These are phyloP conservation scores for Cyphomyrus discorhynchus DNA, from an alignment of 2,113 vertebrate genomes.

Conservation along the genomic window DNA sequence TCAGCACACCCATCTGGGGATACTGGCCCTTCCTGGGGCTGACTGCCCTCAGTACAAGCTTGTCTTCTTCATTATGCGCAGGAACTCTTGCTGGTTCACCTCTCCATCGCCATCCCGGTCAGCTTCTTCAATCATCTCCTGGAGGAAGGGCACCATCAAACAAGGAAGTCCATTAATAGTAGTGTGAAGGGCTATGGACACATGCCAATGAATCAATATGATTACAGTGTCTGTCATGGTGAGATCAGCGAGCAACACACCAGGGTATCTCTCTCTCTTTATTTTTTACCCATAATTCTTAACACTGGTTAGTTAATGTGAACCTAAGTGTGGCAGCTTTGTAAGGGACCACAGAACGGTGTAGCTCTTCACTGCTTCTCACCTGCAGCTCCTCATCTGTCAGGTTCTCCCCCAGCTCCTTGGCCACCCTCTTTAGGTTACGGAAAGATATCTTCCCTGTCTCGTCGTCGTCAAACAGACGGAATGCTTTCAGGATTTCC, in stretches of 20 bases:
- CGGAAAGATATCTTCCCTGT: slow-evolving; percentile 90
- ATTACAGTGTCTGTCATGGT: neutral
- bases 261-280: neutral
- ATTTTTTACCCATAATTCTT: neutral
- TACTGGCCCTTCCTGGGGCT: neutral
- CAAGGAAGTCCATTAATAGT: neutral
- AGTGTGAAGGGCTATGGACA: neutral
- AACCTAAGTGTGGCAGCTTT: neutral
- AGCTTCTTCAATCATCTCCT: slow-evolving; percentile 94
- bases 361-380: neutral
- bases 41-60: slow-evolving; percentile 73
- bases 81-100: slow-evolving; percentile 86
- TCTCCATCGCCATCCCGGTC: slow-evolving; percentile 89
- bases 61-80: slow-evolving; percentile 91
- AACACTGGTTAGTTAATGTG: neutral
- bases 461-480: slow-evolving; percentile 85
- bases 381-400: slow-evolving; percentile 93
- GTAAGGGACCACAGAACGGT: neutral
- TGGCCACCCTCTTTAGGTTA: slow-evolving; percentile 86
- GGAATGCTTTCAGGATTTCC: slow-evolving; percentile 90
- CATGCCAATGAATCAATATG: neutral
- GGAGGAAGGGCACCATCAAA: slow-evolving; percentile 11
- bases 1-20: neutral
- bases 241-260: neutral
- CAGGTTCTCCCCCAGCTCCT: slow-evolving; percentile 83